Evolutionary conservation across 1,140 invertebrate species (phyloP), one percentile per base, ranked within the genome.

Genomic region (Drosophila gunungcola): DNA sequence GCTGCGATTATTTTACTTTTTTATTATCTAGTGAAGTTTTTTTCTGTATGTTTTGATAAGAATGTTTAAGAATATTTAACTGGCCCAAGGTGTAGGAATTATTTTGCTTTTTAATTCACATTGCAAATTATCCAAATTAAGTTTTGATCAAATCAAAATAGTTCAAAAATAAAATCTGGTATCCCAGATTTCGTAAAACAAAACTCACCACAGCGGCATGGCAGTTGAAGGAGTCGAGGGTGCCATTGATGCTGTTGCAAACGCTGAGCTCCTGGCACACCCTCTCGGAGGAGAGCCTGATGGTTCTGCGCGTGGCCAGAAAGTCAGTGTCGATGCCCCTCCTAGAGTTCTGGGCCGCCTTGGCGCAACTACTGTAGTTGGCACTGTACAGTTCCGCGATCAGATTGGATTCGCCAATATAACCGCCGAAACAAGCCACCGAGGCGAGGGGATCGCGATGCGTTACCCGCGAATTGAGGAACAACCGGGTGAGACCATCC

Each of bases 341-440:
- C 29, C 90, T 84, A 0, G 69, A 64, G 3, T 54, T 38, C 25
- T 65, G 51, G 12, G 90, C 70, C 36, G 70, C 27, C 3, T 60
- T 3, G 5, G 77, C 42, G 9, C 90, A 91, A 0, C 6, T 34
- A 10, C 53, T 75, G 41, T 91, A 91, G 46, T 76, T 69, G 0
- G 13, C 51, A 41, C 90, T 88, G 53, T 91, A 91, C 1, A 45
- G 16, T 36, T 91, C 80, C 4, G 80, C 54, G 34, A 90, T 90
- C 5, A 46, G 34, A 58, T 88, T 91, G 13, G 83, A 89, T 32
- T 91, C 78, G 1, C 72, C 70, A n/a, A 91, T 91, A 21, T 91
- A 91, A 53, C 91, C 83, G 3, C 70, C 76, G 54, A 91, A 91
- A n/a, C 90, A 91, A 21, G 75, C 69, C 29, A 91, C 73, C 27